Base-by-base conservation (phyloP, 2,113 vertebrate species). In the Loxodonta africana region DNA sequence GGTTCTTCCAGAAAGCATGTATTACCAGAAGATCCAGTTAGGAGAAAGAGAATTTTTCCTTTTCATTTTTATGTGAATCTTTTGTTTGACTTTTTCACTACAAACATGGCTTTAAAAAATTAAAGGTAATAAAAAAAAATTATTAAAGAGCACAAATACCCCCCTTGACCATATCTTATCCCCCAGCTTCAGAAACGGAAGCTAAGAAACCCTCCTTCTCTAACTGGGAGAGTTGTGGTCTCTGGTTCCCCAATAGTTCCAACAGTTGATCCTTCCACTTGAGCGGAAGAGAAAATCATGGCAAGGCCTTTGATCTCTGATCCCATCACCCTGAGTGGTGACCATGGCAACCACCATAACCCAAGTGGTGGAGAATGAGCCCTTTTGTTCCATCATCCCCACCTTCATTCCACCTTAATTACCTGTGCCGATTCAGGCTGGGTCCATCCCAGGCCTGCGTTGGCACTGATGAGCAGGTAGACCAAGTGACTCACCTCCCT, bases 261-360 rank as follows among this genome's bases (percentile, higher is more conserved):
- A 9, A 33, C 12, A n/a, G 20, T 60, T 63, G 41, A 86, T 84
- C 88, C 93, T 76, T 91, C 69, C 62, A 62, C 83, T 0, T 9
- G 78, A 69, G 26, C 53, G 5, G 84, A 94, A 95, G 65, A 97
- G 96, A 88, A 96, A 95, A 85, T 91, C 88, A 20, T 26, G 76
- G 91, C 44, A 80, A 95, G 83, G 84, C 26, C 94, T 98, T 98
- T 98, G 97, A 98, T 97, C 92, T 96, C 92, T 78, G 63, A 95
- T 92, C 73, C 62, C 82, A 67, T 53, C 95, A 77, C 95, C 92
- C 96, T 96, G 95, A 92, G 57, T 51, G 0, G 78, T 98, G 97
- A 94, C 97, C 8, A 1, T 83, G 98, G 96, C 0, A 5, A 98
- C 96, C 87, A 10, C 30, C 6, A 51, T 11, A 95, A 65, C 89